phyloP scores from a whole-genome alignment of 2,113 vertebrate genomes.

The Myodes glareolus region DNA sequence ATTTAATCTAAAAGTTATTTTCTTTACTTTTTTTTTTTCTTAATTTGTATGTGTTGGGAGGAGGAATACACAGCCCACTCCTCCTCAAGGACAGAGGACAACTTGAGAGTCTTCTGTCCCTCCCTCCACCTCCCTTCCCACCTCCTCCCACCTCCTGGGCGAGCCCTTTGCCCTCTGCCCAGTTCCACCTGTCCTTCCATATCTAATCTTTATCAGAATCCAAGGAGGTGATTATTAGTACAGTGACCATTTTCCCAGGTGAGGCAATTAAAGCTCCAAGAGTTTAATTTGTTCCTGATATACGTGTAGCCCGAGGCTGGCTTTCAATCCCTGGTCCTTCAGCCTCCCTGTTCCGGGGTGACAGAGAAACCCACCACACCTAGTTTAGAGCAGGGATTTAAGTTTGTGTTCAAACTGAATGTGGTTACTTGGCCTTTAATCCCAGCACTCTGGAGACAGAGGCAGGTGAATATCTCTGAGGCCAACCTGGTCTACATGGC shows the following conservation, averaged over 20 bases:
- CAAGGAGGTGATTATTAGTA: not conserved
- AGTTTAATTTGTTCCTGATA: not conserved
- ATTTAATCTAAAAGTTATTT: not conserved
- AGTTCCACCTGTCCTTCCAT: not conserved
- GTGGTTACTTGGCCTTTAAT: not conserved
- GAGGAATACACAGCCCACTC: too few species aligned
- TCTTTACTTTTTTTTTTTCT: not conserved
- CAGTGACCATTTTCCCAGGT: not conserved
- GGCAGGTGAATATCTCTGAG: not conserved
- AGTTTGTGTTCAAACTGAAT: not conserved
- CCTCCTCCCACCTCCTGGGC: not conserved
- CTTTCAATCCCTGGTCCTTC: not conserved
- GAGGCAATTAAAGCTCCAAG: not conserved
- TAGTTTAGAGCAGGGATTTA: not conserved
- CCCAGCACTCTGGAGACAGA: not conserved
- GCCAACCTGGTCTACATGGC: not conserved
- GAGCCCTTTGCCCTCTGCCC: not conserved
- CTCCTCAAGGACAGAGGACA: not conserved
- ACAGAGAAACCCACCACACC: not conserved
- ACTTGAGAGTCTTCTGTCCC: not conserved
- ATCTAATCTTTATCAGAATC: not conserved
- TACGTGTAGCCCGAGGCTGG: not conserved
- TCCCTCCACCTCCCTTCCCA: too few species aligned
- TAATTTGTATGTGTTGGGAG: not conserved
- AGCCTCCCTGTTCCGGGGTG: not conserved